These are phyloP conservation scores for Macrotrachela quadricornifera DNA, from an alignment of 1,140 invertebrate genomes.

Conservation along the genomic window DNA sequence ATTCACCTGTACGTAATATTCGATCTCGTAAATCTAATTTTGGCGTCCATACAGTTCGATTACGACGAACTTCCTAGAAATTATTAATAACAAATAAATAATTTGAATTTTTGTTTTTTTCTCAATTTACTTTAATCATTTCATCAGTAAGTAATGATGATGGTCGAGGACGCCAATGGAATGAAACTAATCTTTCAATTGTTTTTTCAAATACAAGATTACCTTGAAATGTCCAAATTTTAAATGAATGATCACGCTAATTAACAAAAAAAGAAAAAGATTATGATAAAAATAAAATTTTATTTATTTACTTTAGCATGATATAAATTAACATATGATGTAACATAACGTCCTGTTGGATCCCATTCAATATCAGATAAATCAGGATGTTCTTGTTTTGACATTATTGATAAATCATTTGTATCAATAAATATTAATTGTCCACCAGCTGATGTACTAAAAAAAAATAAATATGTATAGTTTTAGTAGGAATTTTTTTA, in stretches of 20 bases:
- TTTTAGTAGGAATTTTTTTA: too few species aligned
- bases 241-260: conserved; percentile 70
- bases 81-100: background rate
- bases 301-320: conserved; percentile 53
- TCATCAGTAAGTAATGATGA: conserved; percentile 52
- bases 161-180: conserved; percentile 83
- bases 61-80: background rate
- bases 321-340: conserved; percentile 78
- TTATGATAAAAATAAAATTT: conserved; percentile 2
- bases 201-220: conserved; percentile 55
- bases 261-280: conserved; percentile 5
- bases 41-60: conserved; percentile 6
- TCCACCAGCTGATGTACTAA: too few species aligned
- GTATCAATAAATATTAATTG: too few species aligned
- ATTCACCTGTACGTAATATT: background rate
- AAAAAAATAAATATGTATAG: too few species aligned
- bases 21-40: conserved; percentile 1
- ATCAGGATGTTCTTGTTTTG: conserved; percentile 56
- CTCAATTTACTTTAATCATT: conserved; percentile 29
- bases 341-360: conserved; percentile 87
- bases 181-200: conserved; percentile 73
- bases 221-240: conserved; percentile 76
- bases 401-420: too few species aligned
- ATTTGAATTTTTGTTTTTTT: background rate
- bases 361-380: conserved; percentile 95